Base-by-base conservation (phyloP, 2,888 invertebrate genomes). In the Apoda limacodes region DNA sequence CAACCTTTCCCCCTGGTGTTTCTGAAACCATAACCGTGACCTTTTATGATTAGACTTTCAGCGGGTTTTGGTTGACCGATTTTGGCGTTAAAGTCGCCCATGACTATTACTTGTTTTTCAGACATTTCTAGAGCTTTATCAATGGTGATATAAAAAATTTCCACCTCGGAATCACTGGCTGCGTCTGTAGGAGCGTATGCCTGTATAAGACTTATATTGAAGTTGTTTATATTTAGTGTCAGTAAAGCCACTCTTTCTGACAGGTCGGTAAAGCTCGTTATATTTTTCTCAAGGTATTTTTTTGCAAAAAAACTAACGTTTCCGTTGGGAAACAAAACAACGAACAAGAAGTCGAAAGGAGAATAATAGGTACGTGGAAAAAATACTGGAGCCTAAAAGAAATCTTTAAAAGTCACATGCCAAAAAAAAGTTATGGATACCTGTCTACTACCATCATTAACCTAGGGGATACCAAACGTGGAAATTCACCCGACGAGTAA, bases 371-470 rank as follows among this genome's bases (percentile, higher is more conserved):
- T n/a, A n/a, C n/a, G n/a, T n/a, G n/a, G n/a, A n/a, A n/a, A n/a
- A n/a, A n/a, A n/a, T n/a, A n/a, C n/a, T n/a, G n/a, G n/a, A n/a
- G n/a, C n/a, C n/a, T n/a, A n/a, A n/a, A n/a, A n/a, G n/a, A n/a
- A n/a, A n/a, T n/a, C n/a, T n/a, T 55, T 55, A 61, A 55, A 60
- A 61, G 22, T 28, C 35, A 31, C 11, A 14, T 5, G 5, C 22
- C 10, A n/a, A n/a, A n/a, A n/a, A n/a, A n/a, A n/a, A n/a, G n/a
- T n/a, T n/a, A n/a, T n/a, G n/a, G n/a, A n/a, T n/a, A n/a, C n/a
- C n/a, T n/a, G n/a, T n/a, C n/a, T n/a, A n/a, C n/a, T n/a, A n/a
- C n/a, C n/a, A n/a, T n/a, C n/a, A n/a, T n/a, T n/a, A n/a, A n/a
- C n/a, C n/a, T n/a, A n/a, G n/a, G n/a, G n/a, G n/a, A n/a, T n/a